phyloP scores from a whole-genome alignment of 2,113 vertebrate genomes.

The Ornithorhynchus anatinus region DNA sequence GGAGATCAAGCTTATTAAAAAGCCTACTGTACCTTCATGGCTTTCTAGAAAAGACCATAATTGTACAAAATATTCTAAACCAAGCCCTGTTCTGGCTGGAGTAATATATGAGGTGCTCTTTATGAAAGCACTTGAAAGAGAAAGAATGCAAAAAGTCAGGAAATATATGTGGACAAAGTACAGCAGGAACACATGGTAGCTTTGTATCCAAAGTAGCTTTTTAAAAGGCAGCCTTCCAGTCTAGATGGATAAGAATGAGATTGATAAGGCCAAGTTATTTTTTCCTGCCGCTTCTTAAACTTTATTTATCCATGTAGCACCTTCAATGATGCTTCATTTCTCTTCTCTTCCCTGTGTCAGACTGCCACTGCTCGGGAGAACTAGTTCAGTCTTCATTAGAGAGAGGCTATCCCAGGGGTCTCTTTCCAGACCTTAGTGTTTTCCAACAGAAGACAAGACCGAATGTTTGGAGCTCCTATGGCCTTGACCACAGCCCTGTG shows the following conservation, averaged over 20 bases:
- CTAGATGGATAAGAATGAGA: constrained; percentile 1
- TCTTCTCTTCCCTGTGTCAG: constrained; percentile 52
- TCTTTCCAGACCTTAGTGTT: constrained; percentile 49
- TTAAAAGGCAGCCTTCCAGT: not conserved
- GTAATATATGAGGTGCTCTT: not conserved
- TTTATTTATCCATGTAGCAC: constrained; percentile 41
- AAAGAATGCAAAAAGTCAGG: not conserved
- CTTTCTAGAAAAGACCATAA: not conserved
- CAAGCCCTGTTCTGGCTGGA: not conserved
- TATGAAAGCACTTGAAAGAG: not conserved
- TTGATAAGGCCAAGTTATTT: constrained; percentile 10
- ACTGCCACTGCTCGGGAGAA: constrained; percentile 44
- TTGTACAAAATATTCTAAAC: constrained; percentile 2
- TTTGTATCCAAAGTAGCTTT: constrained; percentile 6
- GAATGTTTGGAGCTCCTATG: constrained; percentile 45
- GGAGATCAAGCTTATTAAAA: constrained; percentile 27
- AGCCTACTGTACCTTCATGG: not conserved
- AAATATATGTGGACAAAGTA: not conserved
- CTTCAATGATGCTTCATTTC: not conserved
- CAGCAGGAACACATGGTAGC: not conserved
- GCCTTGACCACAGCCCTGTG: constrained; percentile 49
- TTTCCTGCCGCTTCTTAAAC: constrained; percentile 28
- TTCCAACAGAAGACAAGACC: constrained; percentile 42
- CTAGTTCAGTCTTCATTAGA: constrained; percentile 56
- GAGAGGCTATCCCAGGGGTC: constrained; percentile 55